These are phyloP conservation scores for Paelopatides confundens DNA, from an alignment of 53 echinoderm and acorn worm species.

Conservation along the genomic window DNA sequence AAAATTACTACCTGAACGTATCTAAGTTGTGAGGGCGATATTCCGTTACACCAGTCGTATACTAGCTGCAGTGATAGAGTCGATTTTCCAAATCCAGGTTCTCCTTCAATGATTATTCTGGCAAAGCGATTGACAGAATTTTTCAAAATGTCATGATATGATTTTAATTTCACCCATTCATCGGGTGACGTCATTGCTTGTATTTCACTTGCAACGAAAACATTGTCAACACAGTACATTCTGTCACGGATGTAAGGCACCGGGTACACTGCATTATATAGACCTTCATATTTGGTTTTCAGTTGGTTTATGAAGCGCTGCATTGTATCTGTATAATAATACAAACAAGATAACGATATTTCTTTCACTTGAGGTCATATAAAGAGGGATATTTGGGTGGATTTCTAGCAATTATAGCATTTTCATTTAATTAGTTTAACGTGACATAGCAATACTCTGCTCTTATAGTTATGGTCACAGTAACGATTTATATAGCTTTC, in stretches of 20 bases:
- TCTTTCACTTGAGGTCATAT: too few relatives aligned
- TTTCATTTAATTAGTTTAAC: too few relatives aligned
- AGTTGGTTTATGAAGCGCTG: not conserved
- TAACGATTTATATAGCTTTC: too few relatives aligned
- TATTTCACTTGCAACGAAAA: conserved; percentile 9
- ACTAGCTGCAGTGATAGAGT: conserved; percentile 22
- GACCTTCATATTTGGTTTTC: not conserved
- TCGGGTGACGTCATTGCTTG: not conserved
- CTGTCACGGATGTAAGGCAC: conserved; percentile 27
- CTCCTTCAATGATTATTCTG: not conserved
- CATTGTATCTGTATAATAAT: not conserved
- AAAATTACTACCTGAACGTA: not conserved
- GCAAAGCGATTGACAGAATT: not conserved
- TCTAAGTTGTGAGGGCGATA: not conserved
- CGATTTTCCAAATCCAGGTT: conserved; percentile 21
- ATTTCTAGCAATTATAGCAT: too few relatives aligned
- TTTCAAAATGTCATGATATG: conserved; percentile 19
- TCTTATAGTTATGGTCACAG: too few relatives aligned
- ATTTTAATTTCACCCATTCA: not conserved
- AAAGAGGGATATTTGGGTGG: too few relatives aligned
- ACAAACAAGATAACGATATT: not conserved
- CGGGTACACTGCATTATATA: conserved; percentile 15
- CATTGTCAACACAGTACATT: conserved; percentile 5
- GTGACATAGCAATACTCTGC: too few relatives aligned
- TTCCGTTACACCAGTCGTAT: not conserved